Conservation (phyloP, 1,140 invertebrate genomes). For the Harlomillsia oculata region DNA sequence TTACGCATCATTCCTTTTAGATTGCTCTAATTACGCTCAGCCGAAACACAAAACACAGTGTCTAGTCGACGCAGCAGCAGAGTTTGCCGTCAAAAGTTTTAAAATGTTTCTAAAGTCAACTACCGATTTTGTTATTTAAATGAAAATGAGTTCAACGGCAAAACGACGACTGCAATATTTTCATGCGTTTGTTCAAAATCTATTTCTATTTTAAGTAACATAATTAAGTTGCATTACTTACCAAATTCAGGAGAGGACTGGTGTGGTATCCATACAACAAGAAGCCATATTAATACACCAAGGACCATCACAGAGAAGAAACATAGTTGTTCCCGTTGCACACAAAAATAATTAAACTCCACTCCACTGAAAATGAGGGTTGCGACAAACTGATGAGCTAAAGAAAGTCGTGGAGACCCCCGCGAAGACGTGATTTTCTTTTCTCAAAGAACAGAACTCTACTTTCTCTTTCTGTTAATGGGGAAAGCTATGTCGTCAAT, state of each 20-base stretch:
- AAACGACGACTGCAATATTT: not conserved
- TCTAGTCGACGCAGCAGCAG: not conserved
- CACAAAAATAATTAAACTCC: conserved; percentile 13
- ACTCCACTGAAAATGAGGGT: not conserved
- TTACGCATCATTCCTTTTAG: too few relatives aligned
- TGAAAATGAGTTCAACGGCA: not conserved
- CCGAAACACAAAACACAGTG: not conserved
- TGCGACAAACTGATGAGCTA: not conserved
- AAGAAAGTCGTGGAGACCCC: not conserved
- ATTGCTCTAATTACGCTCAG: too few relatives aligned
- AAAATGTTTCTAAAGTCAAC: not conserved
- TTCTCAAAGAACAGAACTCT: too few relatives aligned
- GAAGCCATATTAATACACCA: conserved; percentile 27
- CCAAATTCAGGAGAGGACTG: conserved; percentile 25
- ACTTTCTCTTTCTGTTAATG: too few relatives aligned
- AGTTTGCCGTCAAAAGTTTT: not conserved
- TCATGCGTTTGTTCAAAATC: not conserved
- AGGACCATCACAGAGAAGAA: conserved; percentile 29
- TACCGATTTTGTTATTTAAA: not conserved
- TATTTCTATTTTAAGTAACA: not conserved
- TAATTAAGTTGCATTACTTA: conserved; percentile 15
- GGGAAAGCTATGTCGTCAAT: too few relatives aligned
- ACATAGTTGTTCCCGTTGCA: conserved; percentile 21
- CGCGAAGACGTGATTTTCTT: too few relatives aligned
- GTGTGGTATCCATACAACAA: conserved; percentile 23